phyloP scores from a whole-genome alignment of 2,888 invertebrate genomes.

The Epinotia bilunana region DNA sequence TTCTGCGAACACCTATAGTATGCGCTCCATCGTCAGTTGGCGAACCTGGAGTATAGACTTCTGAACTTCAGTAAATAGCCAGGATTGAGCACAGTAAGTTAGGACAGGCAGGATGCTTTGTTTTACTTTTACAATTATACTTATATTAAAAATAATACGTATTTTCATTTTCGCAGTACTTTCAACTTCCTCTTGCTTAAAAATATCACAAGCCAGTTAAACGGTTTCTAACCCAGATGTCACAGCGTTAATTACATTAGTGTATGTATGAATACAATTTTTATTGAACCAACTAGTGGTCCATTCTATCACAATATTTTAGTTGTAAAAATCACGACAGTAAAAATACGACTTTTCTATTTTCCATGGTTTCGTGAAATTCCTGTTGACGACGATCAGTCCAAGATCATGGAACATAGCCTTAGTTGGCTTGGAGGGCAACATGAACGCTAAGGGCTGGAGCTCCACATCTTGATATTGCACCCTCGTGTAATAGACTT shows the following conservation, averaged over 20 bases:
- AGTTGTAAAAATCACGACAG: neutral
- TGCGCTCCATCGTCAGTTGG: too few species aligned
- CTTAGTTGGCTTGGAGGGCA: neutral
- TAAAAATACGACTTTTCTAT: too few species aligned
- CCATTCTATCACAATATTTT: neutral
- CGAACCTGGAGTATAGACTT: too few species aligned
- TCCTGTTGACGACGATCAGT: constrained; percentile 1
- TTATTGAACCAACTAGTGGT: constrained; percentile 1
- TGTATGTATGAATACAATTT: constrained; percentile 1
- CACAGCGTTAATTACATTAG: neutral
- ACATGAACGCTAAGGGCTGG: neutral
- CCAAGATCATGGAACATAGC: constrained; percentile 7
- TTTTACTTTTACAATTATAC: too few species aligned
- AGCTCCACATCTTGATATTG: neutral
- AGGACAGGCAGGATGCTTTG: too few species aligned
- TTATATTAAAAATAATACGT: too few species aligned
- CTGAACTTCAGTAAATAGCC: too few species aligned
- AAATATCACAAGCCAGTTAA: neutral
- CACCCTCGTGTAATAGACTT: neutral
- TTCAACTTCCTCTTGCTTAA: neutral
- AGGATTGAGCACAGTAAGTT: too few species aligned
- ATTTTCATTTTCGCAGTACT: neutral
- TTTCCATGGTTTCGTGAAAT: neutral
- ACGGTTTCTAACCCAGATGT: neutral
- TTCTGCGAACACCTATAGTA: too few species aligned